These are phyloP conservation scores for Lycaon pictus DNA, from an alignment of 2,113 vertebrate species.

Conservation along the genomic window DNA sequence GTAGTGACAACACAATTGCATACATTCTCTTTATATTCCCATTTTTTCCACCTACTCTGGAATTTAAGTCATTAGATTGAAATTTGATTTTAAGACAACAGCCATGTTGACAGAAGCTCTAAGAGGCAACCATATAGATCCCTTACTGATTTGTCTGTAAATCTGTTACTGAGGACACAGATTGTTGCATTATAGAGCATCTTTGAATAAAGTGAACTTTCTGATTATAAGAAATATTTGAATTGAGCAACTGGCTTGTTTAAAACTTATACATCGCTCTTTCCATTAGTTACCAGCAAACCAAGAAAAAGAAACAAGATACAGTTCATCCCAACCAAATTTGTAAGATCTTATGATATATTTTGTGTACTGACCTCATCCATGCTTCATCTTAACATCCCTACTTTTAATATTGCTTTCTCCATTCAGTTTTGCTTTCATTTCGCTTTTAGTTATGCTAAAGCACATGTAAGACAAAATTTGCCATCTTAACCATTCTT, in stretches of 20 bases:
- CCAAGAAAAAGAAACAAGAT: neutral
- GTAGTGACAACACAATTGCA: neutral
- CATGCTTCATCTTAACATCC: neutral
- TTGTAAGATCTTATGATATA: neutral
- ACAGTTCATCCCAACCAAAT: neutral
- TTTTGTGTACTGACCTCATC: neutral
- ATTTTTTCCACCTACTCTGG: neutral
- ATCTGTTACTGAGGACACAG: neutral
- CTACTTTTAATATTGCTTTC: neutral
- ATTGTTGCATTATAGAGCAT: neutral
- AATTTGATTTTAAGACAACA: neutral
- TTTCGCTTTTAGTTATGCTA: neutral
- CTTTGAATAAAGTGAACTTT: conserved; percentile 29
- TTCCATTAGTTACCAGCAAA: neutral
- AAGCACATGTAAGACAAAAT: neutral
- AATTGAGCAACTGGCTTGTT: conserved; percentile 9
- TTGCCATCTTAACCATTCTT: neutral
- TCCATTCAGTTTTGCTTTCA: neutral
- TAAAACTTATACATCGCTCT: neutral
- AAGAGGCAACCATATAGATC: neutral
- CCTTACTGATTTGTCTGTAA: conserved; percentile 16
- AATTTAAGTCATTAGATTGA: conserved; percentile 23
- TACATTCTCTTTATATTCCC: neutral
- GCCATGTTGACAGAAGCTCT: neutral
- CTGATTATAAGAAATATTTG: conserved; percentile 36